Conservation (phyloP, 2,797 vertebrate genomes). For the Podargus strigoides region DNA sequence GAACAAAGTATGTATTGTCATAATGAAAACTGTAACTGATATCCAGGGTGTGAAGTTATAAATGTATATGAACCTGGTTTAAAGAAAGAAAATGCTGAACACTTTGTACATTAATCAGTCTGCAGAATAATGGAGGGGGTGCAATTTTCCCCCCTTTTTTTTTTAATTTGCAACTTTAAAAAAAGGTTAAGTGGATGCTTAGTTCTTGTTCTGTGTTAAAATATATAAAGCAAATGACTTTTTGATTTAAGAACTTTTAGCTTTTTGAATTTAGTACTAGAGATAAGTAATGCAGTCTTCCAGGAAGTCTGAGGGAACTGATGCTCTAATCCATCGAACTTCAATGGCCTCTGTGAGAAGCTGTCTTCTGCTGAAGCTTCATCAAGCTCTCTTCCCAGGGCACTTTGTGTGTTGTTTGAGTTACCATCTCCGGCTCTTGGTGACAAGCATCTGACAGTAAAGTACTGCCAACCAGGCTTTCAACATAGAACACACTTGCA, state of each 20-base stretch:
- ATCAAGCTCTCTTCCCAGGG: not conserved
- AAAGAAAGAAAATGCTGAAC: not conserved
- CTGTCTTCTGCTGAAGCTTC: not conserved
- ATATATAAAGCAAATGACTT: not conserved
- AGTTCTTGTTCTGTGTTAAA: not conserved
- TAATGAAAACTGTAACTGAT: not conserved
- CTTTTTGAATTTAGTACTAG: not conserved
- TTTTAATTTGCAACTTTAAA: not conserved
- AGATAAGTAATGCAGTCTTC: not conserved
- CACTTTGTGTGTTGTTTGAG: not conserved
- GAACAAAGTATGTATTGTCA: conserved; percentile 48
- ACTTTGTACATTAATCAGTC: not conserved
- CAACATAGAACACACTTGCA: not conserved
- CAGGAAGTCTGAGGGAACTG: not conserved
- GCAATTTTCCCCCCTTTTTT: not conserved
- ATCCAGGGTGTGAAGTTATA: not conserved
- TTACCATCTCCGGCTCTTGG: not conserved
- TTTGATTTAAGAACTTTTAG: not conserved
- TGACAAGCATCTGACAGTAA: not conserved
- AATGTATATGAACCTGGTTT: not conserved
- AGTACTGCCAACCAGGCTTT: not conserved
- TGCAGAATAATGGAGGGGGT: not conserved
- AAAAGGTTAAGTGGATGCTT: not conserved
- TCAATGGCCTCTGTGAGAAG: not conserved
- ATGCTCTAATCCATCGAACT: not conserved